A percentile compares a stretch with the other conserved stretches of the same genome.
These are phyloP conservation scores for Ommatoiulus sabulosus DNA, from an alignment of 2,888 invertebrate species.

Conservation along the genomic window DNA sequence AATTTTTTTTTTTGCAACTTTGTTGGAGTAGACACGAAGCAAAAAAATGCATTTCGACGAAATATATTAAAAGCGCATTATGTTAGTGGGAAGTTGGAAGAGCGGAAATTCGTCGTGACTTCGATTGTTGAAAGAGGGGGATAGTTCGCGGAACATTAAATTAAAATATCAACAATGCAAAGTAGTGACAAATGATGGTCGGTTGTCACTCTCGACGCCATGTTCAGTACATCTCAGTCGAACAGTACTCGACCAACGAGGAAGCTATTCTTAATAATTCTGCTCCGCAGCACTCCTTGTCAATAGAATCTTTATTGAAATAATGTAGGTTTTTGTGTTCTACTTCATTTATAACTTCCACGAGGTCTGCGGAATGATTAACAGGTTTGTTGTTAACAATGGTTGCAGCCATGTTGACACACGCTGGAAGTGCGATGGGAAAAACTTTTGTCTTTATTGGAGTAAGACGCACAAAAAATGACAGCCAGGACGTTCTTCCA, in stretches of 20 bases:
- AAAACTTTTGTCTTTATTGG: constrained; percentile 51
- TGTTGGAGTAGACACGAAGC: not conserved
- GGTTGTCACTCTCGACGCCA: constrained; percentile 48
- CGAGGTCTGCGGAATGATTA: constrained; percentile 8
- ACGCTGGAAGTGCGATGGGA: constrained; percentile 14
- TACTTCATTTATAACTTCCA: constrained; percentile 5
- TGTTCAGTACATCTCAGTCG: not conserved
- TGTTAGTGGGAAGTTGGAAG: not conserved
- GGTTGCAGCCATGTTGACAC: constrained; percentile 37
- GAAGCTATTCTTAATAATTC: constrained; percentile 48
- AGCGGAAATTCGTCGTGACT: constrained; percentile 47
- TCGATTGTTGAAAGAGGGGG: constrained; percentile 49
- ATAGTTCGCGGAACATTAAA: constrained; percentile 55
- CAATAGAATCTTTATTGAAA: not conserved
- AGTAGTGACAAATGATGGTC: constrained; percentile 50
- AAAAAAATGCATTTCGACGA: constrained; percentile 14
- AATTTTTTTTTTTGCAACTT: not conserved
- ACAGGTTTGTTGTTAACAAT: constrained; percentile 44
- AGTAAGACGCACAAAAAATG: not conserved
- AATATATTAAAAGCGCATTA: constrained; percentile 50
- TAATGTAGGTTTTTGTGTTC: constrained; percentile 34
- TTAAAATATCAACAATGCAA: constrained; percentile 51
- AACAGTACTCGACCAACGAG: not conserved
- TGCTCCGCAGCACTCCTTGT: constrained; percentile 5
- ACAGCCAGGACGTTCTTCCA: not conserved